Percentiles rank a stretch among this genome's conserved stretches.
These are phyloP conservation scores for Karalla daura DNA, from an alignment of 2,797 vertebrate genomes.

Conservation along the genomic window DNA sequence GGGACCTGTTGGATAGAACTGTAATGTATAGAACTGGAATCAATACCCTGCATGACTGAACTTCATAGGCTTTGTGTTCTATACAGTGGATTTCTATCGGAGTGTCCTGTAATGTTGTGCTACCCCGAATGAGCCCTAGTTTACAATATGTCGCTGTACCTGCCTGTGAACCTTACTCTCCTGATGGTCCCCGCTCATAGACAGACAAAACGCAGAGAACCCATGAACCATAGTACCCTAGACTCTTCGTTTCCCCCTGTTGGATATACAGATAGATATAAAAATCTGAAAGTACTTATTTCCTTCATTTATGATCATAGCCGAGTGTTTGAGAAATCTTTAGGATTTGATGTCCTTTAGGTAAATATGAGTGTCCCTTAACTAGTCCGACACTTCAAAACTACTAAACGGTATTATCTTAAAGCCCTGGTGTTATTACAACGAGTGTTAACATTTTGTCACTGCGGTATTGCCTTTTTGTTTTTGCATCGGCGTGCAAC, in stretches of 20 bases:
- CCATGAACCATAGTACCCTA: slow-evolving; percentile 22
- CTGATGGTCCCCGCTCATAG: slow-evolving; percentile 31
- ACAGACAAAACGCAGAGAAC: slow-evolving; percentile 9
- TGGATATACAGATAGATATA: slow-evolving; percentile 39
- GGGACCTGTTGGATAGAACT: slow-evolving; percentile 74
- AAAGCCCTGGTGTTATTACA: slow-evolving; percentile 43
- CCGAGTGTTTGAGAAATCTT: slow-evolving; percentile 32
- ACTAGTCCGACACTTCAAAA: slow-evolving; percentile 51
- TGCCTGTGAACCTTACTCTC: slow-evolving; percentile 55
- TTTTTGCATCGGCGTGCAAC: slow-evolving; percentile 37
- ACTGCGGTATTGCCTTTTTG: slow-evolving; percentile 36
- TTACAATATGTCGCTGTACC: slow-evolving; percentile 57
- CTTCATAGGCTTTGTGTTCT: slow-evolving; percentile 71
- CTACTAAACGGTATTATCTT: slow-evolving; percentile 54
- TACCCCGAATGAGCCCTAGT: slow-evolving; percentile 47
- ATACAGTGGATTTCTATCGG: slow-evolving; percentile 79
- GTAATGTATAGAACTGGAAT: slow-evolving; percentile 79
- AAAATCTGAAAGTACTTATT: slow-evolving; percentile 59
- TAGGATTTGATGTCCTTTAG: slow-evolving; percentile 59
- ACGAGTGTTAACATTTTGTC: slow-evolving; percentile 42
- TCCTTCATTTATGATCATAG: slow-evolving; percentile 55
- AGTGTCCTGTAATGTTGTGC: slow-evolving; percentile 64
- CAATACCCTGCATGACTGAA: slow-evolving; percentile 76
- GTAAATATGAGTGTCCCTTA: slow-evolving; percentile 56
- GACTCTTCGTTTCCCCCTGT: slow-evolving; percentile 38